Evolutionary conservation across 1,140 invertebrate species (phyloP).

Genomic region (Cydia amplana): DNA sequence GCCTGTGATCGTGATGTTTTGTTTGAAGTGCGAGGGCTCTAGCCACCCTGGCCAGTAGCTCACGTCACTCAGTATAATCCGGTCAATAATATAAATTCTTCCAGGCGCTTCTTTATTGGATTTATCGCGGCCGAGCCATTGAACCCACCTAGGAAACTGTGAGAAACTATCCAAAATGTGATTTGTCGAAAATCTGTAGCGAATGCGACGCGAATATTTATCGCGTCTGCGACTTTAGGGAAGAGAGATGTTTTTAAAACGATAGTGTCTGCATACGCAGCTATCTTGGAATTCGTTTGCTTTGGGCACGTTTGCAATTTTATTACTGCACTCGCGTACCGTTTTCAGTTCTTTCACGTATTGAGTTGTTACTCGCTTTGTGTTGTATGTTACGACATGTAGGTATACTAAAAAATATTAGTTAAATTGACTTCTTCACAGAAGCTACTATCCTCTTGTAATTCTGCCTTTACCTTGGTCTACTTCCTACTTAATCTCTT

Average conservation of each 20-base stretch:
- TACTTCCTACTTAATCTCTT: no score
- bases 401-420: no score
- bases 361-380: not conserved
- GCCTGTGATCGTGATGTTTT: slow-evolving; percentile 39
- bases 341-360: slow-evolving; percentile 4
- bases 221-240: slow-evolving; percentile 18
- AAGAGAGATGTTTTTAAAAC: not conserved
- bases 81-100: slow-evolving; percentile 76
- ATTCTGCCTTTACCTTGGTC: no score
- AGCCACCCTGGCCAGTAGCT: slow-evolving; percentile 50
- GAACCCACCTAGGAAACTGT: slow-evolving; percentile 54
- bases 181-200: slow-evolving; percentile 47
- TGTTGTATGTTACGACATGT: not conserved
- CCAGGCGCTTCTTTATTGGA: slow-evolving; percentile 70
- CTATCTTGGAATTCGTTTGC: slow-evolving; percentile 7
- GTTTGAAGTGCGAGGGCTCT: slow-evolving; percentile 46
- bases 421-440: no score
- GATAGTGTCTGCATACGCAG: slow-evolving; percentile 19
- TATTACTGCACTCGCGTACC: not conserved
- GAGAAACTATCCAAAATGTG: slow-evolving; percentile 56
- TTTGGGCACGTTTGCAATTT: slow-evolving; percentile 18
- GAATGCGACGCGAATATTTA: slow-evolving; percentile 22
- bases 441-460: no score
- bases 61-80: slow-evolving; percentile 69
- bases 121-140: slow-evolving; percentile 64